Base-by-base conservation (phyloP, 2,888 invertebrate genomes). In the Cataglyphis altisquamis region DNA sequence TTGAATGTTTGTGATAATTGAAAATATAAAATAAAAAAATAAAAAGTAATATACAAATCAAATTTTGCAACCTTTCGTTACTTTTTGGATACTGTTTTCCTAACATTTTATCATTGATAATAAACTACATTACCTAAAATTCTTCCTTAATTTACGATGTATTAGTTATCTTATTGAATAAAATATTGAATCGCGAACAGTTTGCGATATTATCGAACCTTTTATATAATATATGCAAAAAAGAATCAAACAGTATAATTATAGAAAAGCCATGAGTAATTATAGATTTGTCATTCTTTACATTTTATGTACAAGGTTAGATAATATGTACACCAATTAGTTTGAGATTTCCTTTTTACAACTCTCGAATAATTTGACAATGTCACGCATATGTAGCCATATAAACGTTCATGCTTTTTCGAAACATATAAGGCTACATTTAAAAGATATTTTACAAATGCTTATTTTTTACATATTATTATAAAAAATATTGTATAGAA, bases 261-360 rank as follows among this genome's bases (percentile, higher is more conserved):
- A 55, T 52, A 15, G n/a, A n/a, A 67, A 9, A n/a, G n/a, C 9
- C 29, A 41, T 10, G 39, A 29, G n/a, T 77, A 70, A 77, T 70
- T 10, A 29, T 39, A 77, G 9, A 29, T 68, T 77, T 57, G 3
- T 78, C 41, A 60, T 75, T 85, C 75, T 78, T 78, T 82, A 82
- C 82, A 81, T 48, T 57, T 45, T 82, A 66, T 82, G 25, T 77
- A 66, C 57, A 77, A 52, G 45, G 15, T 75, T 78, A 67, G 21
- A 57, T 21, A 72, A 55, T 77, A 77, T 77, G 4, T 70, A 77
- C 77, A 70, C 48, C 52, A 25, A 75, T 18, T 55, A n/a, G n/a
- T 68, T 39, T 68, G 25, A 36, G 39, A 67, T n/a, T 70, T 29
- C 36, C 29, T 67, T 6, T 67, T n/a, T 41, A 67, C 2, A 55